Base-by-base conservation (phyloP, 2,797 vertebrate species). In the Anabas testudineus region DNA sequence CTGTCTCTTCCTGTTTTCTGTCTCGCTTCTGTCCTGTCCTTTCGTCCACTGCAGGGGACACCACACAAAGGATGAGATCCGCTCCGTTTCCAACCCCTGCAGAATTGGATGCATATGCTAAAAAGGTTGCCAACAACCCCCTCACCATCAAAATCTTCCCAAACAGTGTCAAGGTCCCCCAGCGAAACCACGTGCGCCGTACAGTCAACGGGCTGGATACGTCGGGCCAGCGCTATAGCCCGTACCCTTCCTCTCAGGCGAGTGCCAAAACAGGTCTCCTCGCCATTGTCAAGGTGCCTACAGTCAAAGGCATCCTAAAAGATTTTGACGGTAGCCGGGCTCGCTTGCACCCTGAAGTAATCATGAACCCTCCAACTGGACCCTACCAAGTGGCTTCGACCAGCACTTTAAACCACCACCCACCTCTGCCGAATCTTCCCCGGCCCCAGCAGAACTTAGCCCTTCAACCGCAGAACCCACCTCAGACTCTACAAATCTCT, bases 71-170 rank as follows among this genome's bases (percentile, higher is more conserved):
- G 97, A 99, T 99, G 98, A 99, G 97, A 97, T 96, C 97, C 88
- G 94, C 97, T 96, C 97, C 97, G 92, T 98, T 97, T 95, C 98
- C 98, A 92, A 99, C 97, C 95, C 97, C 98, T 95, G 98, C 98
- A 93, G 98, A 99, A 96, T 97, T 99, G 96, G 98, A 99, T 92
- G 98, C 98, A 78, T 99, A 97, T 98, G 98, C 98, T 99, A 99
- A 99, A 96, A 99, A 98, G 93, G 97, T 99, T 88, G 98, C 97
- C 95, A 97, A 98, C 95, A 96, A 96, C 86, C 98, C 98, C 74
- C 96, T 99, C 92, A 99, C 97, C 87, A 98, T 99, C 91, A 99
- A 99, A 94, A 99, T 99, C 88, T 99, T 99, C 76, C 97, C 98
- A 81, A 99, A 98, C 95, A 99, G 98, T 81, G 95, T 99, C 93